Percentiles rank a stretch among this genome's conserved stretches.
These are phyloP conservation scores for Macaria notata DNA, from an alignment of 2,888 invertebrate genomes.

Conservation along the genomic window DNA sequence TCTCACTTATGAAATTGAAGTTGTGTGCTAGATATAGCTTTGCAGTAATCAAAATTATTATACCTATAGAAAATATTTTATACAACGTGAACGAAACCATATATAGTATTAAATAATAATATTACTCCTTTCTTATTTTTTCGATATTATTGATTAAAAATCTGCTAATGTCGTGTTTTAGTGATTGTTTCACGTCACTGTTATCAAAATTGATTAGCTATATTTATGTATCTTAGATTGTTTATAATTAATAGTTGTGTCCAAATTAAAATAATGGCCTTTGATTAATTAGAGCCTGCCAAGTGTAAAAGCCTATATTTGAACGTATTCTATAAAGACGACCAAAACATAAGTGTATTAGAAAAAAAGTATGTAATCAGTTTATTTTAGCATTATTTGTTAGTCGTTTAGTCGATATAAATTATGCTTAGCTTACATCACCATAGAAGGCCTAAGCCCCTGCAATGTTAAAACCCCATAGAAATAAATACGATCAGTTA, in stretches of 20 bases:
- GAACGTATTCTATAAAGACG: slow-evolving; percentile 26
- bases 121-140: too few relatives aligned
- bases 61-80: slow-evolving; percentile 5
- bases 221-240: too few relatives aligned
- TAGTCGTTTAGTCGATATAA: slow-evolving; percentile 1
- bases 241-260: slow-evolving; percentile 14
- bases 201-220: too few relatives aligned
- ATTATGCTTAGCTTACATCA: slow-evolving; percentile 16
- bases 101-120: not conserved
- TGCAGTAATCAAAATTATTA: slow-evolving; percentile 6
- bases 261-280: slow-evolving; percentile 31
- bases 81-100: slow-evolving; percentile 2
- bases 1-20: slow-evolving; percentile 47
- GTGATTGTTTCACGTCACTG: too few relatives aligned
- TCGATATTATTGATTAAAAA: too few relatives aligned
- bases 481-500: slow-evolving; percentile 3
- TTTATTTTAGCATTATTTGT: slow-evolving; percentile 7
- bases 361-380: slow-evolving; percentile 4
- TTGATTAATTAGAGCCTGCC: slow-evolving; percentile 33
- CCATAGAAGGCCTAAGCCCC: slow-evolving; percentile 59
- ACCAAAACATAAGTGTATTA: slow-evolving; percentile 29
- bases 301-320: slow-evolving; percentile 31
- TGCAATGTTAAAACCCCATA: slow-evolving; percentile 37
- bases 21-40: slow-evolving; percentile 40
- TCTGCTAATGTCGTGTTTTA: too few relatives aligned